Percentiles rank a stretch among this genome's conserved stretches.
phyloP scores from a whole-genome alignment of 2,888 invertebrate species.

The Boloria euphrosyne region DNA sequence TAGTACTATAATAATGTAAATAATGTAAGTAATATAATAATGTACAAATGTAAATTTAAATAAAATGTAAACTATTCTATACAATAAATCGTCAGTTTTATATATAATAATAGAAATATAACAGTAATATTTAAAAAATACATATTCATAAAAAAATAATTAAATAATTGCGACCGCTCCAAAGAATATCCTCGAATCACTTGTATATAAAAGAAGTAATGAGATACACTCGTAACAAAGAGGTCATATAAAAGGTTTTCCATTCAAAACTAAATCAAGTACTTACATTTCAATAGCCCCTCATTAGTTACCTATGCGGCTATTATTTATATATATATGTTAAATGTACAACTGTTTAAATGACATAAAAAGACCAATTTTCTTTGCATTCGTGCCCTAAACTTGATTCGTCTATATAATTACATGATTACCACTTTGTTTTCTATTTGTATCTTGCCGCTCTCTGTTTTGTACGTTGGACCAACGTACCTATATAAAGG shows the following conservation, averaged over 20 bases:
- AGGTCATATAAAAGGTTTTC: background rate
- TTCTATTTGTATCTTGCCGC: constrained; percentile 53
- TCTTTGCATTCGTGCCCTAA: constrained; percentile 44
- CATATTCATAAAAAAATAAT: too few species aligned
- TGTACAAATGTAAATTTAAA: too few species aligned
- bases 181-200: too few species aligned
- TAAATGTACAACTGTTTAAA: constrained; percentile 34
- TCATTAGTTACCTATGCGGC: constrained; percentile 6
- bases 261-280: constrained; percentile 2
- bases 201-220: background rate
- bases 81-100: too few species aligned
- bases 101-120: too few species aligned
- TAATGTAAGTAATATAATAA: too few species aligned
- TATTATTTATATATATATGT: constrained; percentile 3
- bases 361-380: constrained; percentile 37
- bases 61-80: too few species aligned
- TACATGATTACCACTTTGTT: constrained; percentile 61
- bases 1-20: too few species aligned
- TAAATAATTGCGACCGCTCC: too few species aligned
- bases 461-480: constrained; percentile 2
- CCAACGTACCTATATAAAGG: constrained; percentile 3
- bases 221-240: background rate
- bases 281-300: constrained; percentile 10
- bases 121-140: too few species aligned
- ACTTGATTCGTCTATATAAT: constrained; percentile 56